A percentile compares a stretch with the other conserved stretches of the same genome.
These are phyloP conservation scores for Holothuria glaberrima DNA, from an alignment of 35 echinoderm and acorn worm genomes.

Conservation along the genomic window DNA sequence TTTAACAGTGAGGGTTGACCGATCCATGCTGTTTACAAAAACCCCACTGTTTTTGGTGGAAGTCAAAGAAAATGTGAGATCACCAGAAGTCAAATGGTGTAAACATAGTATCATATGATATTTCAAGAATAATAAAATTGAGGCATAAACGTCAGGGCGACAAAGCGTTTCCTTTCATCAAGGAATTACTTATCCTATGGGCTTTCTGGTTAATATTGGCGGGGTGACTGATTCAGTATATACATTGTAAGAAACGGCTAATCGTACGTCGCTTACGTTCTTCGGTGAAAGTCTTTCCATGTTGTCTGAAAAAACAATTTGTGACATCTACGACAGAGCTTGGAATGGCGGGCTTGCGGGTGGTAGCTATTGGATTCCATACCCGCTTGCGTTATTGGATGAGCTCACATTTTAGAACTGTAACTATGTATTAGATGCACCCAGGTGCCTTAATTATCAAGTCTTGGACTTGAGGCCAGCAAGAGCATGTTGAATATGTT, in stretches of 20 bases:
- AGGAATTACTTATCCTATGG: not conserved
- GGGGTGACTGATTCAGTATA: not conserved
- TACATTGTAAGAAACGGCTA: not conserved
- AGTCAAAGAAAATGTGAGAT: no score
- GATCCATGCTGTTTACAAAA: no score
- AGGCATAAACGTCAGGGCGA: no score
- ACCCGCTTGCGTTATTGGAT: not conserved
- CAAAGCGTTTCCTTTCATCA: no score
- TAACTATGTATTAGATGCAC: not conserved
- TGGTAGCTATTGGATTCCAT: constrained; percentile 14
- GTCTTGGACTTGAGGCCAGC: no score
- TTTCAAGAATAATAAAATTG: no score
- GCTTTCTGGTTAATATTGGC: not conserved
- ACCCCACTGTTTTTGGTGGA: no score
- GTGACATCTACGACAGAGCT: not conserved
- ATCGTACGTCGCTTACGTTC: not conserved
- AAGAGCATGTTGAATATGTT: no score
- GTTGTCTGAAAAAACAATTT: constrained; percentile 40
- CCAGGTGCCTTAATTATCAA: no score
- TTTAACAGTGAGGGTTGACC: no score
- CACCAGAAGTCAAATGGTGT: no score
- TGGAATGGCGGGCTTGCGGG: not conserved
- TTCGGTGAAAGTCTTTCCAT: not conserved
- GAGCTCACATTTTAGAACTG: not conserved
- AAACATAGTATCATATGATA: no score